Evolutionary conservation across 2,113 vertebrate species (phyloP).

Genomic region (Oreochromis tanganicae): DNA sequence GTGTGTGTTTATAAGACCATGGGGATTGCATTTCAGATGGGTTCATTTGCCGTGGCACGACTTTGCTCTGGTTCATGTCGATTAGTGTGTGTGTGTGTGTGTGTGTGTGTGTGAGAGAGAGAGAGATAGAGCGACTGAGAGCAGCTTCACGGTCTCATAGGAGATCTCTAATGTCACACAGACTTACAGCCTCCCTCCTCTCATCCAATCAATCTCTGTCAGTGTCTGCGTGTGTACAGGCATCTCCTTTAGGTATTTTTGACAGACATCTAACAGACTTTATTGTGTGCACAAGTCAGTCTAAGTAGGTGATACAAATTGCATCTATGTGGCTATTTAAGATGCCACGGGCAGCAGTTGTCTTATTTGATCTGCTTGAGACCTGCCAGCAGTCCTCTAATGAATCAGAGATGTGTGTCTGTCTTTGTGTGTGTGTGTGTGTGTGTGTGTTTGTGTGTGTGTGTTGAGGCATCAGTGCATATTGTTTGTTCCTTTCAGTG

Average conservation of each 20-base stretch:
- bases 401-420: not conserved
- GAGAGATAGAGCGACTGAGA: not conserved
- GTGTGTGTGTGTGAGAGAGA: not conserved
- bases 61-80: conserved; percentile 31
- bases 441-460: not conserved
- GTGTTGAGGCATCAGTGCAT: not conserved
- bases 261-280: conserved; percentile 33
- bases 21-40: conserved; percentile 61
- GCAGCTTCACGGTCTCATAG: conserved; percentile 8
- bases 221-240: not conserved
- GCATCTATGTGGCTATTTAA: not conserved
- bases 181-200: conserved; percentile 23
- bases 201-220: conserved; percentile 40
- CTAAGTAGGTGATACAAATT: not conserved
- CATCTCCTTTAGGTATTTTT: conserved; percentile 12
- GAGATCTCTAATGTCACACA: conserved; percentile 45
- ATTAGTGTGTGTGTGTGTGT: conserved; percentile 3
- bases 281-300: not conserved
- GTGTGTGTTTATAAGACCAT: conserved; percentile 33
- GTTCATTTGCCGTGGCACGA: conserved; percentile 44
- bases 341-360: not conserved
- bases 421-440: not conserved
- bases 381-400: conserved; percentile 18
- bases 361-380: not conserved
- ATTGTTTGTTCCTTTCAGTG: not conserved